Evolutionary conservation across 2,113 vertebrate genomes (phyloP), one percentile per base, ranked within the genome.

Genomic region (Psephotus haematonotus): DNA sequence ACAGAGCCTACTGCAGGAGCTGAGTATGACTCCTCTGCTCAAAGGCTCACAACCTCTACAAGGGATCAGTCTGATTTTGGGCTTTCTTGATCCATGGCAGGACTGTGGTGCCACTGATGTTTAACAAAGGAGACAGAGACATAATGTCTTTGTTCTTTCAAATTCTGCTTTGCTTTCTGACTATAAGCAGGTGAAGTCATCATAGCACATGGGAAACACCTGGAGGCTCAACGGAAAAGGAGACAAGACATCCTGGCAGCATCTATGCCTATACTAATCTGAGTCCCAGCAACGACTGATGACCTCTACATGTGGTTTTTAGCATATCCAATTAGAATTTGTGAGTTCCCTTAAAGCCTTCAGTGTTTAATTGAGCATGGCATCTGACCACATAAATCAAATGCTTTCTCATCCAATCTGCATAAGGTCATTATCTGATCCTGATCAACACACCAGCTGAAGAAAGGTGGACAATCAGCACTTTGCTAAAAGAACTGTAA

Each of bases 1-100:
- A 10, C 33, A 44, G 65, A 88, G 15, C 14, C 46, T 41, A 20
- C 18, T 62, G 49, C n/a, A 78, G 68, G 47, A 90, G 47, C 49
- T 2, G 12, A 81, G 44, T 29, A n/a, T 0, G 1, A 4, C 17
- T 49, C 9, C 18, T 69, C 28, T 49, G 20, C 53, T 55, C 0
- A 0, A 37, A 79, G 13, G 22, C 25, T 15, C 17, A 13, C 35
- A 3, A 35, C 7, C 43, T 63, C 65, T 39, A 24, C 10, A 53
- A 9, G 44, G 9, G 12, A 52, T 35, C 31, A 29, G 10, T 17
- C 43, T 57, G 43, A 18, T 27, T 60, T 68, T 11, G 53, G 49
- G 39, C 27, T 31, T 82, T 47, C 62, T 44, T 78, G 39, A 69
- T 43, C 41, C 53, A 44, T 10, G 31, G 63, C 17, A 70, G 22